Conservation (phyloP, 2,113 vertebrate genomes). For the Calonectris borealis region DNA sequence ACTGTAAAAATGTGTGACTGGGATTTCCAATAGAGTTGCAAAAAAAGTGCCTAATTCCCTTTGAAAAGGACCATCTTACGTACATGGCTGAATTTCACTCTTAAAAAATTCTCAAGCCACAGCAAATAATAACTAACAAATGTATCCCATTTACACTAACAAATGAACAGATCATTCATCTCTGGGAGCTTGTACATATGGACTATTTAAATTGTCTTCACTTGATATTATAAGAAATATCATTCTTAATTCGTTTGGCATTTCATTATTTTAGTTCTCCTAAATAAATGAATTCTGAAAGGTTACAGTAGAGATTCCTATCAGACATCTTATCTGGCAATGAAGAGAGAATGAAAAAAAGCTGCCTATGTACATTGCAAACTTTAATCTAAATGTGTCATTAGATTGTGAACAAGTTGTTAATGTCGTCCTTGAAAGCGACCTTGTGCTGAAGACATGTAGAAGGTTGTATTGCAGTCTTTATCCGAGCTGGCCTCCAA, state of each 20-base stretch:
- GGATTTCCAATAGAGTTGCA: background rate
- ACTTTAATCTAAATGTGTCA: slow-evolving; percentile 69
- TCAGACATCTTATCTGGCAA: slow-evolving; percentile 68
- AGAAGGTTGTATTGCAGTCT: background rate
- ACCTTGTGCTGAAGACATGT: slow-evolving; percentile 66
- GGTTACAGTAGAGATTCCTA: slow-evolving; percentile 67
- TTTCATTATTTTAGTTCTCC: slow-evolving; percentile 75
- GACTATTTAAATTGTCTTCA: slow-evolving; percentile 69
- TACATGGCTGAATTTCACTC: background rate
- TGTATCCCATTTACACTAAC: slow-evolving; percentile 21
- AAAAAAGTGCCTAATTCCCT: background rate
- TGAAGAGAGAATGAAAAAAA: slow-evolving; percentile 50
- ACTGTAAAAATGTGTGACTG: background rate
- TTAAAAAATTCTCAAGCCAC: background rate
- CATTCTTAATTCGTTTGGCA: slow-evolving; percentile 76
- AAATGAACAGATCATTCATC: slow-evolving; percentile 71
- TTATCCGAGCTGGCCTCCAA: slow-evolving; percentile 26
- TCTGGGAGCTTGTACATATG: slow-evolving; percentile 39
- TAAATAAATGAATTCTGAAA: slow-evolving; percentile 77
- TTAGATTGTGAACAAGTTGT: slow-evolving; percentile 67
- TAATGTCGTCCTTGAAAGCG: slow-evolving; percentile 61
- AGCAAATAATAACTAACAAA: slow-evolving; percentile 12
- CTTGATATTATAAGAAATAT: slow-evolving; percentile 69
- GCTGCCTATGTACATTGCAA: slow-evolving; percentile 38
- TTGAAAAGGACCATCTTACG: background rate